These are phyloP conservation scores for Agrilus planipennis DNA, from an alignment of 1,140 invertebrate genomes.

Conservation along the genomic window DNA sequence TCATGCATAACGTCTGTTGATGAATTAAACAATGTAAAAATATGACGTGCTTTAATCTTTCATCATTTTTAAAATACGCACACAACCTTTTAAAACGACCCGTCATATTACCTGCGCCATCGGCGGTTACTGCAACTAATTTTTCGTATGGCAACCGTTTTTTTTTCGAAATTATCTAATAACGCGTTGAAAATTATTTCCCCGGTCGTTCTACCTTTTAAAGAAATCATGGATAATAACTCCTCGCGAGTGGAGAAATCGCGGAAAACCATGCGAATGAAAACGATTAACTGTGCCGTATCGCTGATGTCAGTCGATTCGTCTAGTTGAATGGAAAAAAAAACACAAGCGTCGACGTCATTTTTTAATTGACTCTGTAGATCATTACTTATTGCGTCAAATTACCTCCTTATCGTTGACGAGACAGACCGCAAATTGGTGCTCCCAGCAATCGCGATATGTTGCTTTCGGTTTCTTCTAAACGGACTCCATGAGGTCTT, in stretches of 20 bases:
- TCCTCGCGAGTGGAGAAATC: slow-evolving; percentile 4
- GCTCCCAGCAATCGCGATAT: too few relatives aligned
- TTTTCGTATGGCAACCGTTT: slow-evolving; percentile 12
- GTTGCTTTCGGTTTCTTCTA: too few relatives aligned
- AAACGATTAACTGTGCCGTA: slow-evolving; percentile 1
- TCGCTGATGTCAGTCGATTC: slow-evolving; percentile 2
- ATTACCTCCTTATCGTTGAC: neutral
- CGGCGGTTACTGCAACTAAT: slow-evolving; percentile 11
- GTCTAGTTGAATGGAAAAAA: slow-evolving; percentile 4
- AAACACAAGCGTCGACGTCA: slow-evolving; percentile 2
- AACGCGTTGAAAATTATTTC: slow-evolving; percentile 12
- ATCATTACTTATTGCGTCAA: slow-evolving; percentile 1
- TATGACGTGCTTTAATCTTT: too few relatives aligned
- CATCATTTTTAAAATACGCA: slow-evolving; percentile 8
- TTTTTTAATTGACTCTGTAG: slow-evolving; percentile 2
- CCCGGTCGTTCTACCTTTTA: slow-evolving; percentile 9
- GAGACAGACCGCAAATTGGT: too few relatives aligned
- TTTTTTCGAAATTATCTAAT: slow-evolving; percentile 9
- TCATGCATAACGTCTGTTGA: slow-evolving; percentile 11
- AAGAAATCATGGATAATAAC: slow-evolving; percentile 1
- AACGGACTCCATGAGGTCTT: too few relatives aligned
- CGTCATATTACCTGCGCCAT: slow-evolving; percentile 11
- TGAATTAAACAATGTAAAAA: slow-evolving; percentile 18
- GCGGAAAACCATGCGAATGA: slow-evolving; percentile 3
- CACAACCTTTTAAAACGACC: slow-evolving; percentile 10